phyloP scores from a whole-genome alignment of 2,113 vertebrate species.

The Xenus cinereus region DNA sequence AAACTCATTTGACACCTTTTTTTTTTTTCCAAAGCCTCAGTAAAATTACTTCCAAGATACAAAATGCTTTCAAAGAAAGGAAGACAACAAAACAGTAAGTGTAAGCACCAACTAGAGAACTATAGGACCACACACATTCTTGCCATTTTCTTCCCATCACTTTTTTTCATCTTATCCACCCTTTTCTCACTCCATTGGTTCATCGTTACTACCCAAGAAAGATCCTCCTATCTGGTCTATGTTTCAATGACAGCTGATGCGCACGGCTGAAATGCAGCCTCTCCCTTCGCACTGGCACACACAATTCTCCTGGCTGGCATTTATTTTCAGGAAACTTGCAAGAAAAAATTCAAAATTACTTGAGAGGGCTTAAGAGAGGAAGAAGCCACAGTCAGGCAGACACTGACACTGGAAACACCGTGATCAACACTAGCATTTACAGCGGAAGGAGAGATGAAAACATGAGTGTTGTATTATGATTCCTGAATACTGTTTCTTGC shows the following conservation, averaged over 20 bases:
- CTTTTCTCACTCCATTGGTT: not conserved
- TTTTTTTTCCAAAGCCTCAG: not conserved
- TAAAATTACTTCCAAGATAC: not conserved
- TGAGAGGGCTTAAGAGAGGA: not conserved
- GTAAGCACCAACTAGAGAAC: not conserved
- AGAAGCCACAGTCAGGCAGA: not conserved
- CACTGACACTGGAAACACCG: accelerated
- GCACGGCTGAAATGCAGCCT: not conserved
- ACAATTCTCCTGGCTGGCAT: not conserved
- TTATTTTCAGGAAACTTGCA: not conserved
- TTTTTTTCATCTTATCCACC: not conserved
- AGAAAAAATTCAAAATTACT: not conserved
- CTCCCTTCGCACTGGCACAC: not conserved
- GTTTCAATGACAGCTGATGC: not conserved
- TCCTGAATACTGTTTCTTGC: not conserved
- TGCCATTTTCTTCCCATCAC: not conserved
- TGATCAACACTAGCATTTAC: not conserved
- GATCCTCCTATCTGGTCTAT: not conserved
- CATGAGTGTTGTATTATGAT: accelerated
- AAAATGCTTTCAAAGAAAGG: not conserved
- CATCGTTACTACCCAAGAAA: not conserved
- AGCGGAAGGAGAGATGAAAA: not conserved
- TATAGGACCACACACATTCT: not conserved
- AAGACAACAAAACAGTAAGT: not conserved
- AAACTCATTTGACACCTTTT: not conserved